Percentiles rank a stretch among this genome's conserved stretches.
Evolutionary conservation across 2,888 invertebrate species (phyloP).

Genomic region (Diachrysia chrysitis): DNA sequence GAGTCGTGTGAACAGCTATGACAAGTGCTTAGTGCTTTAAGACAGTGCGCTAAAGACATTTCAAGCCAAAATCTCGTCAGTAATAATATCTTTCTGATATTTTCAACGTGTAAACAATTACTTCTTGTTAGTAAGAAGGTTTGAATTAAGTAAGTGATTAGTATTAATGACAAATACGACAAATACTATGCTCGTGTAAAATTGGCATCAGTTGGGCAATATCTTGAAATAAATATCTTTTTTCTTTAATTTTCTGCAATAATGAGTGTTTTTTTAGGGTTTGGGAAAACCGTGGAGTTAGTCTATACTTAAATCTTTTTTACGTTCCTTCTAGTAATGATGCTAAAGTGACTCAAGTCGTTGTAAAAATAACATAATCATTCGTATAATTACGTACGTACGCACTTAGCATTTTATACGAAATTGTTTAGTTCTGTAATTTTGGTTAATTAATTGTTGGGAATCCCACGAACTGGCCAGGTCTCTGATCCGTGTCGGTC

Average conservation of each 20-base stretch:
- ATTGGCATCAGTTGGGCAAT: no score
- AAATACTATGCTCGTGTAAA: no score
- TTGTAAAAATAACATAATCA: constrained; percentile 44
- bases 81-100: no score
- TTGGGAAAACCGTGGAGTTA: background rate
- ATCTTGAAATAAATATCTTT: background rate
- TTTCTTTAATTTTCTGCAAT: background rate
- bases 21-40: no score
- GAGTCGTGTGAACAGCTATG: no score
- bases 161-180: no score
- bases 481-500: constrained; percentile 31
- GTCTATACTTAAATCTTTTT: background rate
- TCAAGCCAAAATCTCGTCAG: no score
- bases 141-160: no score
- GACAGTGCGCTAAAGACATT: no score
- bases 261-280: background rate
- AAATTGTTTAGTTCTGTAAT: constrained; percentile 44
- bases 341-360: constrained; percentile 23
- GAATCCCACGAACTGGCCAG: constrained; percentile 35
- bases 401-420: constrained; percentile 32
- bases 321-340: constrained; percentile 21
- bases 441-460: constrained; percentile 54
- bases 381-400: constrained; percentile 36
- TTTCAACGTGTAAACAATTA: no score
- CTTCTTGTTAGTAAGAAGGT: no score